Evolutionary conservation across 2,888 invertebrate genomes (phyloP), one percentile per base, ranked within the genome.

Genomic region (Cancer borealis): DNA sequence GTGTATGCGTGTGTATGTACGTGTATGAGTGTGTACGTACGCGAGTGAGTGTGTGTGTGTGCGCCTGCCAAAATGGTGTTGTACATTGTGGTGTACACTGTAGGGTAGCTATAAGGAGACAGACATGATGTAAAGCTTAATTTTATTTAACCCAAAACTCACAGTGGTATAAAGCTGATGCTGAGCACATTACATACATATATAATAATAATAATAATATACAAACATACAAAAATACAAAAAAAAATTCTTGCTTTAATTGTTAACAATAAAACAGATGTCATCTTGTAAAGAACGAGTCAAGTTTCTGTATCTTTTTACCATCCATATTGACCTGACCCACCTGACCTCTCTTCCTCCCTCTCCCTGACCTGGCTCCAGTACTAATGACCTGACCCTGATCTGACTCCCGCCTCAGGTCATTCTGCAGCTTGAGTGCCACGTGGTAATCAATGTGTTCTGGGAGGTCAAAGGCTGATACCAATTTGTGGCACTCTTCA

Each of bases 391-490:
- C 87, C 3, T 12, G 21, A 87, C 87, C 39, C 14, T 8, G 1
- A 10, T 45, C 88, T n/a, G 10, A 26, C 39, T 60, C 94, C 26
- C 30, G 89, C 26, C 90, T 90, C 30, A 94, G 79, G 39, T 93
- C 93, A 17, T 21, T 93, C 45, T 95, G 95, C 92, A 99, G 96
- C 96, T 98, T 98, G 96, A 98, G 97, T 6, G 99, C 99, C 96
- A 98, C 97, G 96, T 99, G 99, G 96, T 97, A 98, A 97, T 99
- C 99, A 96, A 97, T 96, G 96, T 99, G 99, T 96, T 98, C 98
- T 0, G 97, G 96, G 96, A 98, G 97, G 95, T 98, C 98, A 95
- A 97, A 97, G 4, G 97, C 96, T 17, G 97, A 96, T 92, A 99
- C 97, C 95, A 96, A 97, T 96, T 97, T 97, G 47, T 97, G 97